phyloP scores from a whole-genome alignment of 1,140 invertebrate genomes.

The Zaprionus ghesquierei region DNA sequence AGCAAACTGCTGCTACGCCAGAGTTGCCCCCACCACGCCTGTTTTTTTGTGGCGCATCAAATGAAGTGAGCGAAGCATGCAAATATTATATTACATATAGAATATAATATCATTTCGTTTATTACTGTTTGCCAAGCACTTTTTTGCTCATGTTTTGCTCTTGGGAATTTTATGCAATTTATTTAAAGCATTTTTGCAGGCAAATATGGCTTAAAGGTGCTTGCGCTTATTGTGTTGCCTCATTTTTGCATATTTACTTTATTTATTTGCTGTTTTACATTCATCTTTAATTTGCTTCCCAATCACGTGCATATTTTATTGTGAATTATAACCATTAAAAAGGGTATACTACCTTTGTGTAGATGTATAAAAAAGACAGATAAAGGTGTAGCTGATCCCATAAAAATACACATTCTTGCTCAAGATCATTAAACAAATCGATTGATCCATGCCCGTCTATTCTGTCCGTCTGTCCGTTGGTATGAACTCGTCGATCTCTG shows the following conservation, averaged over 20 bases:
- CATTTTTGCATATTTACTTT: not conserved
- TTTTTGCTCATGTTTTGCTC: not conserved
- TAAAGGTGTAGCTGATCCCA: no score
- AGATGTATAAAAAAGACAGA: no score
- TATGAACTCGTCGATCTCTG: no score
- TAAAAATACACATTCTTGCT: no score
- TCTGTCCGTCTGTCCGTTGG: no score
- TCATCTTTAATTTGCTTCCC: not conserved
- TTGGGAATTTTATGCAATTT: not conserved
- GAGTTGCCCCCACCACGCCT: not conserved
- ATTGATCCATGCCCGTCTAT: no score
- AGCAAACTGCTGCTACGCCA: constrained; percentile 14
- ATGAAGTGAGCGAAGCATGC: constrained; percentile 20
- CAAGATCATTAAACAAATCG: no score
- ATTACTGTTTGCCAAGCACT: constrained; percentile 30
- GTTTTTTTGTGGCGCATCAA: not conserved
- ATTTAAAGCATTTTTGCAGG: not conserved
- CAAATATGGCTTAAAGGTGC: not conserved
- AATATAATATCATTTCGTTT: no score
- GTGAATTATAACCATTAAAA: no score
- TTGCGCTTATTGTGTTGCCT: not conserved
- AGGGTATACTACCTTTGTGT: no score
- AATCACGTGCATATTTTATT: no score
- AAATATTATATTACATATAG: constrained; percentile 44
- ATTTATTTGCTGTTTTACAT: not conserved